Evolutionary conservation across 1,140 invertebrate genomes (phyloP).

Genomic region (Augochlora pura): DNA sequence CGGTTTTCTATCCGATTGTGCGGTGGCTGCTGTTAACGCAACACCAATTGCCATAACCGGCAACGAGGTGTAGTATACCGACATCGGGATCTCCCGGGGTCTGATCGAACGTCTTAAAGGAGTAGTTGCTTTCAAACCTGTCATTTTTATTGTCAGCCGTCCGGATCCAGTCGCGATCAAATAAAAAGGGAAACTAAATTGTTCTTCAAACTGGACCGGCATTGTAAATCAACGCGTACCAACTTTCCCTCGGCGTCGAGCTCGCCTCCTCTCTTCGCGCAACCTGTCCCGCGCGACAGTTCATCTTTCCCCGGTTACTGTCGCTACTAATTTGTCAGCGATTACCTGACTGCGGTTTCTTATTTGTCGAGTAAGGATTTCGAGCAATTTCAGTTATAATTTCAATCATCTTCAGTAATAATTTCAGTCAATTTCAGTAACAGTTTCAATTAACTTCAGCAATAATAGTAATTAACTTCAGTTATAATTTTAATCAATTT

Average conservation of each 20-base stretch:
- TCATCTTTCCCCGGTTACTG: conserved; percentile 55
- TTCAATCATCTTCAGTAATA: no score
- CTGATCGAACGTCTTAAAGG: neutral
- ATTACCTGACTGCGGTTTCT: no score
- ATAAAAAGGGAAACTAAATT: conserved; percentile 37
- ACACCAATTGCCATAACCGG: neutral
- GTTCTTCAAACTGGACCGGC: conserved; percentile 29
- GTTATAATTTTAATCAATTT: no score
- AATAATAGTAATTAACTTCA: no score
- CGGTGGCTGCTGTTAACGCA: neutral
- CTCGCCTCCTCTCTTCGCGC: conserved; percentile 26
- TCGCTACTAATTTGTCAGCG: conserved; percentile 29
- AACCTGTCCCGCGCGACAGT: conserved; percentile 35
- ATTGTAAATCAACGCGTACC: conserved; percentile 39
- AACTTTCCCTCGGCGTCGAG: conserved; percentile 56
- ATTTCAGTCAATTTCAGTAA: no score
- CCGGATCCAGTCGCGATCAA: neutral
- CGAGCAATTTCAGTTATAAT: no score
- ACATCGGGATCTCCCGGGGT: no score
- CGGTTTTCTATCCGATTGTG: neutral
- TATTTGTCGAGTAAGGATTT: no score
- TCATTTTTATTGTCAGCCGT: conserved; percentile 32
- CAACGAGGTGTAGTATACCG: no score
- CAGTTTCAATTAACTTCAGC: no score
- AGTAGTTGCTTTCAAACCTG: neutral